These are phyloP conservation scores for Halisarca cf. caerulea DNA, from an alignment of 37 sponge, comb jelly and placozoan species.

Conservation along the genomic window DNA sequence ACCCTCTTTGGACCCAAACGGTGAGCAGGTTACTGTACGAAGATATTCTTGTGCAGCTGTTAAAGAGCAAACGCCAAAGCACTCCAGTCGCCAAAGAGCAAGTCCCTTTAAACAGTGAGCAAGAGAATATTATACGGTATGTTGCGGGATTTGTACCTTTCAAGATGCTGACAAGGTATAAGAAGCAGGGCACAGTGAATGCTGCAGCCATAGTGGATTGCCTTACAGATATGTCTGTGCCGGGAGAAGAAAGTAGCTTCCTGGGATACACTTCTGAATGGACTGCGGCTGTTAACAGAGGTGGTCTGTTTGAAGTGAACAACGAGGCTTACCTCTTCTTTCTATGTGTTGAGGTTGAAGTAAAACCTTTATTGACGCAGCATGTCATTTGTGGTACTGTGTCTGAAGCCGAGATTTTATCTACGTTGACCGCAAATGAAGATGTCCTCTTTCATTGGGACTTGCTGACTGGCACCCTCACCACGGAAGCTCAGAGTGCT, in stretches of 20 bases:
- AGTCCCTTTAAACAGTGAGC: background rate
- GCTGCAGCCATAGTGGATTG: constrained; percentile 27
- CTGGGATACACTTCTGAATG: constrained; percentile 8
- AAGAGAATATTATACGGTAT: constrained; percentile 21
- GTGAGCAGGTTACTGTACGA: background rate
- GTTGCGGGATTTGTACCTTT: constrained; percentile 23
- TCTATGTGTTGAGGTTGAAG: background rate
- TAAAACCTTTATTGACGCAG: background rate
- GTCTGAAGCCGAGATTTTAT: constrained; percentile 2
- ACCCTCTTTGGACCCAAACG: constrained; percentile 20
- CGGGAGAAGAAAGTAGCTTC: constrained; percentile 31
- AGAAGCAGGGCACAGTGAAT: no score
- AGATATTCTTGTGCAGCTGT: background rate
- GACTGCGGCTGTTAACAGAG: constrained; percentile 14
- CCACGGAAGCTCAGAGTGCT: constrained; percentile 14
- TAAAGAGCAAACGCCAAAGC: background rate
- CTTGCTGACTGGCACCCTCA: constrained; percentile 14
- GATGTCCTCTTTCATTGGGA: constrained; percentile 33
- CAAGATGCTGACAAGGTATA: no score
- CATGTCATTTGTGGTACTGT: constrained; percentile 27
- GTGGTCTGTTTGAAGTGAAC: constrained; percentile 24
- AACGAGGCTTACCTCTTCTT: constrained; percentile 19
- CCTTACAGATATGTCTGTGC: constrained; percentile 9
- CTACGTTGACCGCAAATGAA: background rate
- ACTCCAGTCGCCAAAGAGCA: background rate